A percentile compares a stretch with the other conserved stretches of the same genome.
Conservation (phyloP, 2,797 vertebrate genomes). For the Linurgus olivaceus region DNA sequence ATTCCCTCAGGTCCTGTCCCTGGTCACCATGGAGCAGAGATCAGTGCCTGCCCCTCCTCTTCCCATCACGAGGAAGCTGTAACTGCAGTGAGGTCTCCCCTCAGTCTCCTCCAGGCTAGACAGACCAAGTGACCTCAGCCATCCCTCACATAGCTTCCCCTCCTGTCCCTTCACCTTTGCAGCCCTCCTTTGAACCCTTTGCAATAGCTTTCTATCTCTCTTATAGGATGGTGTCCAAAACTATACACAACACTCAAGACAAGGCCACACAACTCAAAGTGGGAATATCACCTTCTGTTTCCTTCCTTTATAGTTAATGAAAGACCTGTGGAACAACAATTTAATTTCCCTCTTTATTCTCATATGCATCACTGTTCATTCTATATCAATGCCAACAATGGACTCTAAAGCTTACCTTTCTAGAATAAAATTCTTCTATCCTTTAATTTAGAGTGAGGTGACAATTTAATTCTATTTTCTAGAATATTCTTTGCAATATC, state of each 20-base stretch:
- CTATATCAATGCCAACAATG: not conserved
- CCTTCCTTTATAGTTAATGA: not conserved
- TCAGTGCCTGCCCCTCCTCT: not conserved
- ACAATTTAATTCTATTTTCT: not conserved
- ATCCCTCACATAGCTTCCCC: accelerated
- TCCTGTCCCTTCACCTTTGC: not conserved
- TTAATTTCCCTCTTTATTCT: not conserved
- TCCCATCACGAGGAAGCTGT: accelerated
- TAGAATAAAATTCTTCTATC: not conserved
- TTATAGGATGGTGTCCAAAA: not conserved
- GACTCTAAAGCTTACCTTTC: not conserved
- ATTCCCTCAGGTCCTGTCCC: not conserved
- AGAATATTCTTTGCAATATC: not conserved
- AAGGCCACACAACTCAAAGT: not conserved
- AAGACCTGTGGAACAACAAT: not conserved
- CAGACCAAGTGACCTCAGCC: not conserved
- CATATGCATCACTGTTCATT: accelerated
- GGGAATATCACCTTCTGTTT: not conserved
- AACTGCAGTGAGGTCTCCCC: accelerated
- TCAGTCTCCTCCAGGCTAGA: not conserved
- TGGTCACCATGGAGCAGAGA: not conserved
- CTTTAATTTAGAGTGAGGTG: not conserved
- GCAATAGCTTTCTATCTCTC: not conserved
- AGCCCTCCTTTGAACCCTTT: not conserved
- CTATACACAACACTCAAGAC: not conserved